Conservation (phyloP, 2,113 vertebrate genomes). For the Polypterus senegalus region DNA sequence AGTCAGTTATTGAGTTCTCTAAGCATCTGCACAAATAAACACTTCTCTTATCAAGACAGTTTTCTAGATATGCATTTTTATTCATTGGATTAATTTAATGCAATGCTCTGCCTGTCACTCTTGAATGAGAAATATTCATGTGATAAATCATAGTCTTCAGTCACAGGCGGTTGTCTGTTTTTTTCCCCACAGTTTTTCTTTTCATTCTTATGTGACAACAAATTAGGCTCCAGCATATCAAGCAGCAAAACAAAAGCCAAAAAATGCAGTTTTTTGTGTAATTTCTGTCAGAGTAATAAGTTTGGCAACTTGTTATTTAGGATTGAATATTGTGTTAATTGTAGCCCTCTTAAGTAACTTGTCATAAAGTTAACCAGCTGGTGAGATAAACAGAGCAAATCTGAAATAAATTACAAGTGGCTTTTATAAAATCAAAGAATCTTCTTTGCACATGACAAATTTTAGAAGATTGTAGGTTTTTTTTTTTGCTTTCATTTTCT, state of each 20-base stretch:
- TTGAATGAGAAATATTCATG: background rate
- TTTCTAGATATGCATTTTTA: background rate
- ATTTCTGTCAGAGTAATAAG: background rate
- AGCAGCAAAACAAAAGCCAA: background rate
- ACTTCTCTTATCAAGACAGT: too few species aligned
- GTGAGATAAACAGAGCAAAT: too few species aligned
- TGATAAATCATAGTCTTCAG: background rate
- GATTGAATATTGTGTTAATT: background rate
- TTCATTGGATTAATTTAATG: background rate
- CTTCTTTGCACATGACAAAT: too few species aligned
- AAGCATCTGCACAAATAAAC: too few species aligned
- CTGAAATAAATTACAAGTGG: too few species aligned
- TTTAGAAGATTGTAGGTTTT: too few species aligned
- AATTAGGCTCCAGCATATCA: background rate
- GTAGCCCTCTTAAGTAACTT: background rate
- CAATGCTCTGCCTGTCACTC: background rate
- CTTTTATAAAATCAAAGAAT: too few species aligned
- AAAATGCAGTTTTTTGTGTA: background rate
- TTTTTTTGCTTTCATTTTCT: too few species aligned
- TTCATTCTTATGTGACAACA: background rate
- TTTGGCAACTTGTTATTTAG: background rate
- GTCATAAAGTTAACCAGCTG: background rate
- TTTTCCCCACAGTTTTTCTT: background rate
- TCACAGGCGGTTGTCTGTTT: background rate
- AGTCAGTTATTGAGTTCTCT: too few species aligned